phyloP scores from a whole-genome alignment of 2,888 invertebrate genomes.

The Philonicus albiceps region DNA sequence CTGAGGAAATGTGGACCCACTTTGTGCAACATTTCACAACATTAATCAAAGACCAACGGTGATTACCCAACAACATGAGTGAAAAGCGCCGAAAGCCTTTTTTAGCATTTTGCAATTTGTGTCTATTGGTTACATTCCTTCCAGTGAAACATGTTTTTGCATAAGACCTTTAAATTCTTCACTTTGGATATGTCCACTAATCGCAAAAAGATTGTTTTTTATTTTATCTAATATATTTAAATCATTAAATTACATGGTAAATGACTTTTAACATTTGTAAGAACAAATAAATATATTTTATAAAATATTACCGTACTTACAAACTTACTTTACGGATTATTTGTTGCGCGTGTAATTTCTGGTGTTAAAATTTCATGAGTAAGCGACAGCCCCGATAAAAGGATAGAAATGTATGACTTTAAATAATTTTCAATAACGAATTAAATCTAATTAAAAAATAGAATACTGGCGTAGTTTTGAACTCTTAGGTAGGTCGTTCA shows the following conservation, averaged over 20 bases:
- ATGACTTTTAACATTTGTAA: background rate
- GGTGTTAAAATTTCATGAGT: too few species aligned
- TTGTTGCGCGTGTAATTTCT: too few species aligned
- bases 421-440: too few species aligned
- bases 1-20: background rate
- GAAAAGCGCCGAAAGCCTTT: background rate
- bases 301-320: too few species aligned
- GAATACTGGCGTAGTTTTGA: too few species aligned
- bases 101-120: background rate
- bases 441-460: too few species aligned
- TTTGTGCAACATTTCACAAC: background rate
- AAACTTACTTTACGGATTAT: too few species aligned
- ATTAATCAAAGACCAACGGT: background rate
- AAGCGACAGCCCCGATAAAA: too few species aligned
- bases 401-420: too few species aligned
- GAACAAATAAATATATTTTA: background rate
- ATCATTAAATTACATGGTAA: background rate
- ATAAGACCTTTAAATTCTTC: background rate
- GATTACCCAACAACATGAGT: background rate
- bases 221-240: background rate
- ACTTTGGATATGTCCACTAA: background rate
- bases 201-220: background rate
- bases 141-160: background rate
- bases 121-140: background rate
- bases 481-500: too few species aligned